Conservation (phyloP, 2,888 invertebrate species). For the Drosophila planitibia region DNA sequence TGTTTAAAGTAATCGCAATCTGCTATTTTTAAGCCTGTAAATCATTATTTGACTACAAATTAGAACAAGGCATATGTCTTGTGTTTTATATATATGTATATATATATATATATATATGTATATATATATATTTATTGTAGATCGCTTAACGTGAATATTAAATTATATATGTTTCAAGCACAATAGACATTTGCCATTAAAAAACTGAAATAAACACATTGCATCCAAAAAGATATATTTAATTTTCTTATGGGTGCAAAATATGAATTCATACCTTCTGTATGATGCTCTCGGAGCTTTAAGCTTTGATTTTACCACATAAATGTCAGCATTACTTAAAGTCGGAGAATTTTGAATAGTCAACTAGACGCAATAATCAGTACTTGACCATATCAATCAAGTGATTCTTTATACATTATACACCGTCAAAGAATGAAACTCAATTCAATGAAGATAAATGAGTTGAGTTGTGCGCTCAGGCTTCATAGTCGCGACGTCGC, state of each 20-base stretch:
- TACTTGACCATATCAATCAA: constrained; percentile 36
- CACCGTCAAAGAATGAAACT: constrained; percentile 26
- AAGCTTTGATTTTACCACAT: not conserved
- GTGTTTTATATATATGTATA: too few relatives aligned
- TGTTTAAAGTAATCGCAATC: not conserved
- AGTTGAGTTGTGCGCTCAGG: constrained; percentile 32
- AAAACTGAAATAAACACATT: not conserved
- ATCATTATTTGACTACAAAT: not conserved
- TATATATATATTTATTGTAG: too few relatives aligned
- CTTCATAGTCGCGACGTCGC: not conserved
- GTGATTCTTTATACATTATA: constrained; percentile 13
- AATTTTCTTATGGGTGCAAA: not conserved
- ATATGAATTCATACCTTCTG: not conserved
- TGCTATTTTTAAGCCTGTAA: not conserved
- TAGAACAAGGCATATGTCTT: not conserved
- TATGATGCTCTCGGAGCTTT: not conserved
- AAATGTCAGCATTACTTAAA: not conserved
- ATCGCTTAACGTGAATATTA: not conserved
- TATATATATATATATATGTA: too few relatives aligned
- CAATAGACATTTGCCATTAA: not conserved
- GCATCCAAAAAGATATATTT: not conserved
- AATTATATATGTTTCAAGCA: not conserved
- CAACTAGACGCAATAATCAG: constrained; percentile 5
- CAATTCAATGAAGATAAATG: constrained; percentile 68
- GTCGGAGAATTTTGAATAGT: not conserved